Evolutionary conservation across 92 coral and sea anemone genomes (phyloP).

Genomic region (Blastomussa wellsi): DNA sequence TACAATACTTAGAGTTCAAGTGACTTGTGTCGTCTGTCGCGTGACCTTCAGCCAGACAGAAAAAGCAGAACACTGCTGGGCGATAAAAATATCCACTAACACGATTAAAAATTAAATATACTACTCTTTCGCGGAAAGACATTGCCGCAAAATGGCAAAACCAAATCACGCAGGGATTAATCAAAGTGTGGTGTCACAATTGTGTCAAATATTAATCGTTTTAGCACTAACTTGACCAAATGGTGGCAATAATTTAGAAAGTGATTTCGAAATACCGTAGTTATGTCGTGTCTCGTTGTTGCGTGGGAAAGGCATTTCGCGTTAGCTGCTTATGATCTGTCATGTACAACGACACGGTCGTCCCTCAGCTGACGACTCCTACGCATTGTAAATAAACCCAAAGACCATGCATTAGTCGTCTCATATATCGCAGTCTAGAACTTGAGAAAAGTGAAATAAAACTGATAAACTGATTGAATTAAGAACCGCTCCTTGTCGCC

Average conservation of each 20-base stretch:
- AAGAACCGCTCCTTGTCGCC: too few relatives aligned
- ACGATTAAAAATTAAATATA: not conserved
- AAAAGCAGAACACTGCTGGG: not conserved
- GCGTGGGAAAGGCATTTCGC: slow-evolving; percentile 3
- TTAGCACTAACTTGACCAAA: slow-evolving; percentile 6
- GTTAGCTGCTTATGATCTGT: slow-evolving; percentile 7
- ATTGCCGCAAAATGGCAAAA: not conserved
- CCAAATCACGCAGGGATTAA: not conserved
- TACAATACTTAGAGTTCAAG: slow-evolving; percentile 16
- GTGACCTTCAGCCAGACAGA: slow-evolving; percentile 21
- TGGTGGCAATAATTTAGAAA: not conserved
- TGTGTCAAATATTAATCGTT: not conserved
- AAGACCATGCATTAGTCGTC: not conserved
- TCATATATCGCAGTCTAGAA: not conserved
- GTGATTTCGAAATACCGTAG: not conserved
- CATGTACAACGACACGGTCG: not conserved
- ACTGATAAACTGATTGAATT: too few relatives aligned
- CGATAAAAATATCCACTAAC: slow-evolving; percentile 6
- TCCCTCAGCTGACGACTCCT: not conserved
- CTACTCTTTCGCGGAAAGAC: not conserved
- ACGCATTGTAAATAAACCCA: not conserved
- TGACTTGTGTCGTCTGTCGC: slow-evolving; percentile 29
- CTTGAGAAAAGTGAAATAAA: not conserved
- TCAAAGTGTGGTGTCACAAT: not conserved
- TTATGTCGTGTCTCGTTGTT: not conserved